Conservation (phyloP, 2,113 vertebrate species). For the Pangasianodon hypophthalmus region DNA sequence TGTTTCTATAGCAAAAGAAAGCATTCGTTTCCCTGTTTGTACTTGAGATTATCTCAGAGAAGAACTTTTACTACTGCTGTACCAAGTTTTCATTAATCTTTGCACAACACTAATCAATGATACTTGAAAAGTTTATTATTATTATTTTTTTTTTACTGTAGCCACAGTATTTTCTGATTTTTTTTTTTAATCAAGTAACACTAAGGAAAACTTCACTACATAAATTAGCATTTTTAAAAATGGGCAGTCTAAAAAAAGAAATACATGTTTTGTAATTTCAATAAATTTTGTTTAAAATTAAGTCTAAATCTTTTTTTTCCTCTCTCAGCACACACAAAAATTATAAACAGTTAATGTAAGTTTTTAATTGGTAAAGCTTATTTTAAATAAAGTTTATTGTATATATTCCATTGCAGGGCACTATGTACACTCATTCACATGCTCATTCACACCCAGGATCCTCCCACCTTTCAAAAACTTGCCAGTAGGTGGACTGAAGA, state of each 20-base stretch:
- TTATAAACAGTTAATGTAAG: background rate
- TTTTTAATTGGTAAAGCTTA: background rate
- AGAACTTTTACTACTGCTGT: background rate
- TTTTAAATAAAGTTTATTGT: background rate
- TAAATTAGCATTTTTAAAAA: background rate
- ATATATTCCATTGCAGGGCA: background rate
- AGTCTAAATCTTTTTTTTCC: background rate
- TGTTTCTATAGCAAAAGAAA: background rate
- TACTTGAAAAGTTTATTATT: slow-evolving; percentile 1
- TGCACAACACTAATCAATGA: slow-evolving; percentile 13
- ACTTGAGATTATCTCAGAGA: slow-evolving; percentile 3
- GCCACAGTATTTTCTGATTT: background rate
- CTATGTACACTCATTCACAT: too few relatives aligned
- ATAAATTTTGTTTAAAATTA: background rate
- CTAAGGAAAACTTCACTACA: background rate
- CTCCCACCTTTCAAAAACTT: too few relatives aligned
- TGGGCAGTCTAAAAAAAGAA: background rate
- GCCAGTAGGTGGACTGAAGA: too few relatives aligned
- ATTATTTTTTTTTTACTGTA: background rate
- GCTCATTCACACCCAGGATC: background rate
- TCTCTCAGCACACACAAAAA: background rate
- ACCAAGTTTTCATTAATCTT: background rate
- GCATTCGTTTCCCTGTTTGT: slow-evolving; percentile 8
- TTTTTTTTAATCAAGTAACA: background rate
- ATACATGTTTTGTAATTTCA: background rate